A percentile compares a stretch with the other conserved stretches of the same genome.
phyloP scores from a whole-genome alignment of 1,140 invertebrate genomes.

The Formica exsecta region DNA sequence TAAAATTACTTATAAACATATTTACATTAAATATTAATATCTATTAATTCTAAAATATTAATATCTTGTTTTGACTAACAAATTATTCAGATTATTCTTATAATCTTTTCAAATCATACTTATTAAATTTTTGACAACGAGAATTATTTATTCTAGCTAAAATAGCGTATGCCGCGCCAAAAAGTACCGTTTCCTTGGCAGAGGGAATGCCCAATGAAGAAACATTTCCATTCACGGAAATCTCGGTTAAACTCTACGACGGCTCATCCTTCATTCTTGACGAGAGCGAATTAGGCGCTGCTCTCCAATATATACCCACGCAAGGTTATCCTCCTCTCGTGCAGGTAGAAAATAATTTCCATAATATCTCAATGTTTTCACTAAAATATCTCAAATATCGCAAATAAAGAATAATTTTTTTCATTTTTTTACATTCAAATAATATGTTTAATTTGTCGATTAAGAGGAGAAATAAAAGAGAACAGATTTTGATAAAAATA shows the following conservation, averaged over 20 bases:
- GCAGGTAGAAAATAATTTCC: slow-evolving; percentile 77
- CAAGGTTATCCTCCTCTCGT: slow-evolving; percentile 91
- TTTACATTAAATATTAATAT: neutral
- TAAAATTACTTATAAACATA: slow-evolving; percentile 15
- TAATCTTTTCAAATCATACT: no score
- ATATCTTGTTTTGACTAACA: neutral
- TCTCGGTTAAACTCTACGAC: slow-evolving; percentile 89
- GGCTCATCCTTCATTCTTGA: slow-evolving; percentile 88
- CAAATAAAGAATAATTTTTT: neutral
- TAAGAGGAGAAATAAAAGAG: neutral
- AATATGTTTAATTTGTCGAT: neutral
- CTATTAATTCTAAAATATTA: neutral
- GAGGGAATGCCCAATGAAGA: slow-evolving; percentile 93
- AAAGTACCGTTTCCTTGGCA: slow-evolving; percentile 90
- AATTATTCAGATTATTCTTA: neutral
- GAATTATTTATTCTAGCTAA: slow-evolving; percentile 86
- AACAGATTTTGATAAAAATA: neutral
- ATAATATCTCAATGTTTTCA: neutral
- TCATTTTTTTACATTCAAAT: neutral
- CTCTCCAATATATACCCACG: slow-evolving; percentile 92
- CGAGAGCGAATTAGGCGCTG: slow-evolving; percentile 88
- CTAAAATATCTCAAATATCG: neutral
- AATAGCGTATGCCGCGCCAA: slow-evolving; percentile 89
- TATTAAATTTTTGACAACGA: neutral
- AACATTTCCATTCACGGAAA: slow-evolving; percentile 91